These are phyloP conservation scores for Magallana gigas DNA, from an alignment of 1,140 invertebrate species.

Conservation along the genomic window DNA sequence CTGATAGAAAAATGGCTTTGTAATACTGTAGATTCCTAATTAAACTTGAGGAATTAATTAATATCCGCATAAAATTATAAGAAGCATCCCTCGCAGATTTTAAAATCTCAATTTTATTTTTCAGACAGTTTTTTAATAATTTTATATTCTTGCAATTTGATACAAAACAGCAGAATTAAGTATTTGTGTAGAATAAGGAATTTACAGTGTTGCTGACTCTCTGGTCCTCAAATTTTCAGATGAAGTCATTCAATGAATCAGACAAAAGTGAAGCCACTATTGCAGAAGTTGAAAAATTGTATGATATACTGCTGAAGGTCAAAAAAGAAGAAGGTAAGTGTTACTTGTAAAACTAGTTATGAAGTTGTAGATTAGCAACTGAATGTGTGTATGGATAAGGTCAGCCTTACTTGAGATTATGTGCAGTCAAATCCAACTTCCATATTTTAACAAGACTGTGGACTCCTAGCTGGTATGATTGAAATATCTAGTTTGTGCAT, in stretches of 20 bases:
- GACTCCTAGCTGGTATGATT: not conserved
- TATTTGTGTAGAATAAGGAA: no score
- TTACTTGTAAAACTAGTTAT: not conserved
- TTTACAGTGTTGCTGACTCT: no score
- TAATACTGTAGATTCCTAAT: no score
- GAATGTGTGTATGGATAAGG: not conserved
- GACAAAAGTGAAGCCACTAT: conserved; percentile 70
- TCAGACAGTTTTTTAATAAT: no score
- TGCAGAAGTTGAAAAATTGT: conserved; percentile 68
- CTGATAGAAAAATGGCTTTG: no score
- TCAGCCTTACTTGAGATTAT: not conserved
- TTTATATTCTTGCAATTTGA: no score
- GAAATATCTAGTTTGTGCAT: no score
- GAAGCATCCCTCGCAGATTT: no score
- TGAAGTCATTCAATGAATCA: conserved; percentile 61
- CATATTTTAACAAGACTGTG: not conserved
- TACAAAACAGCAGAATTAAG: no score
- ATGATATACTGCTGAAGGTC: conserved; percentile 14
- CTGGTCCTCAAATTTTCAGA: conserved; percentile 49
- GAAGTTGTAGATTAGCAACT: not conserved
- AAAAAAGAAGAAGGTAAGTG: not conserved
- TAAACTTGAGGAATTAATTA: no score
- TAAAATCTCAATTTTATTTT: no score
- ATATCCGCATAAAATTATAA: no score
- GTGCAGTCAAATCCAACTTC: not conserved